Evolutionary conservation across 2,888 invertebrate species (phyloP), one percentile per base, ranked within the genome.

Genomic region (Phoenoteleia sp.): DNA sequence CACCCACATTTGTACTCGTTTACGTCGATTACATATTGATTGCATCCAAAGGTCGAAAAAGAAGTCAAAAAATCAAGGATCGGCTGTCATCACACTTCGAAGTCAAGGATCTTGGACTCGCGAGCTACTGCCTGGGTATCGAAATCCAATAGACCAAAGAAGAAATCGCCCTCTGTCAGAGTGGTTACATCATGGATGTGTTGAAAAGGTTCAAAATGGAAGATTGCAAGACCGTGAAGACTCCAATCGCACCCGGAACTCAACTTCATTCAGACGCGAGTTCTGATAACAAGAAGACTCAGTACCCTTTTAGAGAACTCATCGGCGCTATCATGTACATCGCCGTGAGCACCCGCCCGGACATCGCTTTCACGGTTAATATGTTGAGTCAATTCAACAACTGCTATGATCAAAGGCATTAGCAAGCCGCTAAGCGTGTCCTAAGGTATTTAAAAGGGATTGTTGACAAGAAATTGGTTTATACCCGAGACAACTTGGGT

Each of bases 1-100:
- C 19, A n/a, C n/a, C n/a, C n/a, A n/a, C 13, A 9, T 9, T 25
- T 11, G 11, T 62, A 7, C 52, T 82, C 11, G 85, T 88, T 15
- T 89, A 88, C 76, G 90, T 91, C 5, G 88, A 90, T 49, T 90
- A 90, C 67, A 85, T 89, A 23, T 33, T 90, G 7, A 67, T 89
- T 15, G 84, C 81, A 17, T 88, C 85, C 13, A 84, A 67, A 17
- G 66, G 85, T 72, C 23, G 39, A 25, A 54, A 76, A 25, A 81
- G 45, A 11, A 69, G 81, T 36, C 52, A 74, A 7, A 15, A 77
- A 27, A 47, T 89, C 13, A 75, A 85, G 25, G 21, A 60, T 11
- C 29, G 72, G 17, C 58, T 88, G 9, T 60, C 74, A 5, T 52
- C 75, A 49, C 36, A 39, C 6, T 89, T 89, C 62, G 79, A 84